Conservation (phyloP, 2,797 vertebrate genomes). For the Xenopus petersii region DNA sequence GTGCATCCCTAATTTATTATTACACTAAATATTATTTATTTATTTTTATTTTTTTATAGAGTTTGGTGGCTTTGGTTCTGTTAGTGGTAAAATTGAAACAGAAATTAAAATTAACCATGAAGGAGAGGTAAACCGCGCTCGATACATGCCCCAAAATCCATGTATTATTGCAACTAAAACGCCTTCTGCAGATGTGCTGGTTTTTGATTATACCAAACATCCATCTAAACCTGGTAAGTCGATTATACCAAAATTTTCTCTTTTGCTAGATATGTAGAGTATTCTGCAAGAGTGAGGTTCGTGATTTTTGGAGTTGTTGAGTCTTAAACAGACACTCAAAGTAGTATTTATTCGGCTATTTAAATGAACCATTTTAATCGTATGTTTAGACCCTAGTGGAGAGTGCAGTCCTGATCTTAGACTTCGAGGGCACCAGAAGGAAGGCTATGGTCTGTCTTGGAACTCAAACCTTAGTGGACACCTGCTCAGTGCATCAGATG, state of each 20-base stretch:
- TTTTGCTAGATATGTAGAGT: too few species aligned
- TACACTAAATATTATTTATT: too few species aligned
- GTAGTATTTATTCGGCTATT: too few species aligned
- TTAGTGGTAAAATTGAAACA: constrained; percentile 87
- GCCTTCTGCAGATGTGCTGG: constrained; percentile 86
- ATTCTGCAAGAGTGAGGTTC: too few species aligned
- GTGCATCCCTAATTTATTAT: too few species aligned
- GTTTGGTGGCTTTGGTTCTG: constrained; percentile 90
- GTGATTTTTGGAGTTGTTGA: too few species aligned
- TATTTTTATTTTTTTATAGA: constrained; percentile 63
- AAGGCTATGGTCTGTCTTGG: constrained; percentile 93
- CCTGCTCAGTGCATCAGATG: constrained; percentile 90
- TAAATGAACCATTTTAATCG: not conserved
- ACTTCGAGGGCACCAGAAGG: constrained; percentile 88
- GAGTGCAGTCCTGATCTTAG: constrained; percentile 87
- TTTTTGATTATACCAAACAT: constrained; percentile 88
- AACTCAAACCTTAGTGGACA: constrained; percentile 92
- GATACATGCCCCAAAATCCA: constrained; percentile 91
- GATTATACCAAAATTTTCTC: too few species aligned
- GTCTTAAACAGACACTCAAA: too few species aligned
- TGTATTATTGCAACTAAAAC: constrained; percentile 91
- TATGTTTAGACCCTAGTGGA: constrained; percentile 79
- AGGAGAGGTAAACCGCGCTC: constrained; percentile 89
- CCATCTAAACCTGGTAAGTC: constrained; percentile 83
- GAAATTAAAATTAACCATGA: constrained; percentile 95